These are phyloP conservation scores for Platycnemis pennipes DNA, from an alignment of 2,888 invertebrate genomes.

Conservation along the genomic window DNA sequence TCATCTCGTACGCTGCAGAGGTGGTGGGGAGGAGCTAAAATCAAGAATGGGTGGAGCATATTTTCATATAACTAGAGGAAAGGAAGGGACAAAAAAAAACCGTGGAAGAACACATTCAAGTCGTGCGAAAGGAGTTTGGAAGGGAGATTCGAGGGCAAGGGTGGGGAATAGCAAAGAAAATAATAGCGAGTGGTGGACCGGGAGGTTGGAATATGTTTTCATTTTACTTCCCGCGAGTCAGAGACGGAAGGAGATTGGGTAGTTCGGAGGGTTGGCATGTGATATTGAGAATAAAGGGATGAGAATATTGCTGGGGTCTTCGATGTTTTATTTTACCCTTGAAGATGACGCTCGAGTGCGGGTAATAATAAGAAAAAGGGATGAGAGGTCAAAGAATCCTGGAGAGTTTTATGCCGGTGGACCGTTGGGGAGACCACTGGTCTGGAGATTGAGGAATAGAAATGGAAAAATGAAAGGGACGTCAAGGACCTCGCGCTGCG, in stretches of 20 bases:
- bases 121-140: not conserved
- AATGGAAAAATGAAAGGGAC: not conserved
- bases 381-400: conserved; percentile 19
- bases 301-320: not conserved
- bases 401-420: not conserved
- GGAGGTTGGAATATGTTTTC: not conserved
- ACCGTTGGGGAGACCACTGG: not conserved
- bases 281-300: conserved; percentile 14
- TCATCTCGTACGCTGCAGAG: not conserved
- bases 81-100: not conserved
- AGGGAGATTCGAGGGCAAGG: not conserved
- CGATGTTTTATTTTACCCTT: not conserved
- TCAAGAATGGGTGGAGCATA: not conserved
- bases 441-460: not conserved
- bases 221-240: not conserved
- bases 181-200: not conserved
- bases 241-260: not conserved
- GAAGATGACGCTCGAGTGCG: not conserved
- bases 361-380: conserved; percentile 8
- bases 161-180: not conserved
- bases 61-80: not conserved
- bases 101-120: not conserved
- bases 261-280: not conserved
- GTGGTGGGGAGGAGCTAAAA: not conserved
- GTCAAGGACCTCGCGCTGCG: not conserved